A percentile compares a stretch with the other conserved stretches of the same genome.
Conservation (phyloP, 2,797 vertebrate species). For the Gymnocypris eckloni region DNA sequence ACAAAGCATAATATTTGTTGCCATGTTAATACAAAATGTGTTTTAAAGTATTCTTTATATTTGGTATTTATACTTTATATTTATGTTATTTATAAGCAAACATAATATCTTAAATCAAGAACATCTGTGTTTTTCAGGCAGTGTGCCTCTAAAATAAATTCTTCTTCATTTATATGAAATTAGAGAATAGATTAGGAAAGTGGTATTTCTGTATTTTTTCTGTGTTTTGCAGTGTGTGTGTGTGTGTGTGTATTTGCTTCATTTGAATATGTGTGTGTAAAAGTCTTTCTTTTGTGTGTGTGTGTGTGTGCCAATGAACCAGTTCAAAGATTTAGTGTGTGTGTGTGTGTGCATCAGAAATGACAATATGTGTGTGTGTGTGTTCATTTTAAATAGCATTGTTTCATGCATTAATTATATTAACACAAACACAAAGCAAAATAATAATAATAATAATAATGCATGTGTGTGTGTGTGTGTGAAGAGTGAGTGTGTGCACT, state of each 20-base stretch:
- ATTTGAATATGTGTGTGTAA: too few species aligned
- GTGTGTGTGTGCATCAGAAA: not conserved
- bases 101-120: not conserved
- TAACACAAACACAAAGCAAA: not conserved
- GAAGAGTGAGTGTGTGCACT: too few species aligned
- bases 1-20: not conserved
- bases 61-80: not conserved
- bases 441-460: not conserved
- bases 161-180: not conserved
- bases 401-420: not conserved
- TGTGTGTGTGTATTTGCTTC: not conserved
- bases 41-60: not conserved
- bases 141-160: not conserved
- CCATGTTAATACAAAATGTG: not conserved
- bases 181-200: not conserved
- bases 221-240: not conserved
- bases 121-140: not conserved
- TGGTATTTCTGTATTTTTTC: not conserved
- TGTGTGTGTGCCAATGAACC: too few species aligned
- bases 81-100: not conserved
- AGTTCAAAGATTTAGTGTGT: not conserved
- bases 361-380: not conserved
- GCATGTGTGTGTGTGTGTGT: too few species aligned
- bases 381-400: not conserved
- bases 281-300: too few species aligned